phyloP scores from a whole-genome alignment of 2,888 invertebrate species.

The Tridacna crocea region DNA sequence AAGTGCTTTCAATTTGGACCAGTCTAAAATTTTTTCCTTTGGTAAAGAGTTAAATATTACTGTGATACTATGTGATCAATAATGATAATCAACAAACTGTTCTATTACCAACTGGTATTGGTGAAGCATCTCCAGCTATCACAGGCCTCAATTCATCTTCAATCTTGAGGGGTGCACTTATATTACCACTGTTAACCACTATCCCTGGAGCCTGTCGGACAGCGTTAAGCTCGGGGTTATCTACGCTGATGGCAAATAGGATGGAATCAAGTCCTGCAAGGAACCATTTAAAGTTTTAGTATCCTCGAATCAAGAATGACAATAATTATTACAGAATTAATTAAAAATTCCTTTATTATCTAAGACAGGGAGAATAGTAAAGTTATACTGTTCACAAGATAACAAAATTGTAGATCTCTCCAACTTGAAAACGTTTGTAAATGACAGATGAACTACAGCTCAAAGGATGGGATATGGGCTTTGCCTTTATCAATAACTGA shows the following conservation, averaged over 20 bases:
- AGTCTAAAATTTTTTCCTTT: no score
- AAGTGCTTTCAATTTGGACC: no score
- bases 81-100: not conserved
- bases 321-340: not conserved
- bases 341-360: not conserved
- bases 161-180: slow-evolving; percentile 31
- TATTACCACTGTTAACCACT: slow-evolving; percentile 49
- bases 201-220: slow-evolving; percentile 81
- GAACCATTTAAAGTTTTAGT: slow-evolving; percentile 35
- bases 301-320: not conserved
- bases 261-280: slow-evolving; percentile 92
- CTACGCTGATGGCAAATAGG: slow-evolving; percentile 96
- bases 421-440: no score
- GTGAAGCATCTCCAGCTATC: slow-evolving; percentile 71
- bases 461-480: no score
- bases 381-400: no score
- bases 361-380: no score
- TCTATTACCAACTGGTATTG: slow-evolving; percentile 1
- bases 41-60: no score
- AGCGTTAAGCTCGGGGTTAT: slow-evolving; percentile 90
- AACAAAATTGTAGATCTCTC: no score
- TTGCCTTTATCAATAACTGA: no score
- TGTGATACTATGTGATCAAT: no score
- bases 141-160: slow-evolving; percentile 78
- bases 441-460: no score